Base-by-base conservation (phyloP, 2,888 invertebrate genomes). In the Cephus rjabovi region DNA sequence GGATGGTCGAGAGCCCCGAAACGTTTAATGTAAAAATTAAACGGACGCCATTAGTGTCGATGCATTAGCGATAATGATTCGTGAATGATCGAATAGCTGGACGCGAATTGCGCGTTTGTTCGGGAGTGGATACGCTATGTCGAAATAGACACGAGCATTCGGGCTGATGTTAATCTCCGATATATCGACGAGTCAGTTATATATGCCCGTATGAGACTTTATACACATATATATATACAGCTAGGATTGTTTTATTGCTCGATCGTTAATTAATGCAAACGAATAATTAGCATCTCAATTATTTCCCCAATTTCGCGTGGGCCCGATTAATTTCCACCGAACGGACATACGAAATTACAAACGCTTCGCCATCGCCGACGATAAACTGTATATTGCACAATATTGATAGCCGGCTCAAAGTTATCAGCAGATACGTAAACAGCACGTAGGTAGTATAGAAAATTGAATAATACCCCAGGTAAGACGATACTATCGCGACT, bases 261-360 rank as follows among this genome's bases (percentile, higher is more conserved):
- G 78, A 85, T 87, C 87, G 89, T 90, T 90, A 88, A 90, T 90
- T 90, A 56, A 90, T 90, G 89, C 87, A 87, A 88, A 89, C 86
- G 88, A 89, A 87, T 88, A 88, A 90, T 90, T 89, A 89, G 86
- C 89, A 87, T 89, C 87, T 87, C 88, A 87, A 90, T 90, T 88
- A 90, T 89, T 90, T 89, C 86, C 76, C 79, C 80, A 75, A 77
- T 70, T 75, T 77, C 81, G 81, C 77, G 78, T 77, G 75, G 34
- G 33, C 74, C 76, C 77, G 79, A 75, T 74, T 73, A 73, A 79
- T 79, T 78, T 76, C 70, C 33, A 40, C 34, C 12, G 74, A 11
- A 33, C 9, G 34, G 12, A 56, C 56, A 23, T 56, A 15, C 23
- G 56, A 9, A 56, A 23, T 56, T 23, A 0, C 56, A 56, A 56